These are phyloP conservation scores for Mastacembelus armatus DNA, from an alignment of 2,797 vertebrate species.

Conservation along the genomic window DNA sequence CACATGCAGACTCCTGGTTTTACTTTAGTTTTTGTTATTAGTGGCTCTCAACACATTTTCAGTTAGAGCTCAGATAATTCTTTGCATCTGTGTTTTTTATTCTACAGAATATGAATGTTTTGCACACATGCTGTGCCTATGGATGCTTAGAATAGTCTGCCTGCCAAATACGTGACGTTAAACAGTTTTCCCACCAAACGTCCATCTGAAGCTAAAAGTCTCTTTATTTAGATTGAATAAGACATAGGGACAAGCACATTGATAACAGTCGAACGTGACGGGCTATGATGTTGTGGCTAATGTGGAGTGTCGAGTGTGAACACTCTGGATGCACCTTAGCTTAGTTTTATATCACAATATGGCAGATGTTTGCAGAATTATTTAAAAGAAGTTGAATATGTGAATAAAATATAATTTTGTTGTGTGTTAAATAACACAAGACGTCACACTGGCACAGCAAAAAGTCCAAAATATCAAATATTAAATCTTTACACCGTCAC, in stretches of 20 bases:
- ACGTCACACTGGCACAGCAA: no score
- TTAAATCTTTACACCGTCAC: no score
- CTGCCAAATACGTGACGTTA: not conserved
- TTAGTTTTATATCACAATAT: not conserved
- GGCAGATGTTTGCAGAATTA: no score
- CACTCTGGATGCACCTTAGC: no score
- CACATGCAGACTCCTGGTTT: conserved; percentile 45
- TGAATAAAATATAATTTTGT: no score
- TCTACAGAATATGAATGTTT: conserved; percentile 34
- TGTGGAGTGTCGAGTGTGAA: no score
- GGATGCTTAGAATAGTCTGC: no score
- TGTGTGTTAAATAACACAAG: no score
- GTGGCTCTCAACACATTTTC: conserved; percentile 47
- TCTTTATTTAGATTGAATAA: not conserved
- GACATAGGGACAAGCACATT: not conserved
- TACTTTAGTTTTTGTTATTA: conserved; percentile 51
- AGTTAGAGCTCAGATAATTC: conserved; percentile 55
- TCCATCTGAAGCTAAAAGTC: not conserved
- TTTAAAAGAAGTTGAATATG: no score
- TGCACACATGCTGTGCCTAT: no score
- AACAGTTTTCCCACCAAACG: not conserved
- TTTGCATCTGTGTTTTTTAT: conserved; percentile 23
- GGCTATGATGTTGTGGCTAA: not conserved
- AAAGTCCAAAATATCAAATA: no score
- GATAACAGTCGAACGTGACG: not conserved